phyloP scores from a whole-genome alignment of 2,888 invertebrate species.

The Pasiphila rectangulata region DNA sequence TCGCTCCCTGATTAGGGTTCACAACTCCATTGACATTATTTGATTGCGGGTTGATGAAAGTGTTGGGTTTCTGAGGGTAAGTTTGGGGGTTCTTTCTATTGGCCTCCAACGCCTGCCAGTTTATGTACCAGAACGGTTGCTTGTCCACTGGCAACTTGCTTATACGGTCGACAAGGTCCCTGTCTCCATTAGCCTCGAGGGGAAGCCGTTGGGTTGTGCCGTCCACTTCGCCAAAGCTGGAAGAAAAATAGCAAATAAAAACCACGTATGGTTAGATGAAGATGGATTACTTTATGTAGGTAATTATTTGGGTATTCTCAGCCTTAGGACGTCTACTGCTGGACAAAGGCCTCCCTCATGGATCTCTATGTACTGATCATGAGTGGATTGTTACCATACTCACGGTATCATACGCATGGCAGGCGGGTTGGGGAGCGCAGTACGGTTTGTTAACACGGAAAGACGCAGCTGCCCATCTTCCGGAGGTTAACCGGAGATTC shows the following conservation, averaged over 20 bases:
- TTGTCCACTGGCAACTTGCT: constrained; percentile 84
- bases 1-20: background rate
- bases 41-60: constrained; percentile 41
- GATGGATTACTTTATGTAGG: too few species aligned
- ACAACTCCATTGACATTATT: constrained; percentile 2
- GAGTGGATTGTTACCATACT: too few species aligned
- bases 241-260: constrained; percentile 30
- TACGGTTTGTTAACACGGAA: too few species aligned
- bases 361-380: too few species aligned
- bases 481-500: too few species aligned
- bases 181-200: constrained; percentile 84
- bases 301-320: too few species aligned
- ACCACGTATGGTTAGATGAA: too few species aligned
- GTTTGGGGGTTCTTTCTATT: constrained; percentile 70
- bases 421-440: too few species aligned
- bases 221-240: constrained; percentile 58
- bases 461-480: too few species aligned
- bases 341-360: too few species aligned
- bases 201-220: constrained; percentile 75
- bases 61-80: constrained; percentile 56
- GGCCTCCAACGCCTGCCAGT: constrained; percentile 84
- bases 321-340: too few species aligned
- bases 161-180: constrained; percentile 81
- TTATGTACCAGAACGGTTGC: constrained; percentile 87
- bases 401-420: too few species aligned